phyloP scores from a whole-genome alignment of 2,888 invertebrate genomes.

The Drosophila falleni region DNA sequence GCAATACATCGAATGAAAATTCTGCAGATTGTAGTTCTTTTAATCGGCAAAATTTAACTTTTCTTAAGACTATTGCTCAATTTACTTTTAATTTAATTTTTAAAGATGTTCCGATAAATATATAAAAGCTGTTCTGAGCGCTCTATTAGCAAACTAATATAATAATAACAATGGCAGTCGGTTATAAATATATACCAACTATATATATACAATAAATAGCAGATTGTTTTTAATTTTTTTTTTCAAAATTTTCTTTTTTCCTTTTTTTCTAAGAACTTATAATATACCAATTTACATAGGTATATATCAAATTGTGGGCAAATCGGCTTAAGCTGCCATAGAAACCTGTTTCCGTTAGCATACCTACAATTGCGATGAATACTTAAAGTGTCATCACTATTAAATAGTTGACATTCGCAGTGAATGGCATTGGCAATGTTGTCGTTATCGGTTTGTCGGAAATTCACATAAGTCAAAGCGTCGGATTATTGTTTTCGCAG shows the following conservation, averaged over 20 bases:
- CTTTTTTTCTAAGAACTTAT: no score
- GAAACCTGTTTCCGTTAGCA: background rate
- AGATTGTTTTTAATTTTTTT: no score
- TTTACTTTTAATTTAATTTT: background rate
- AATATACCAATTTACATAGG: no score
- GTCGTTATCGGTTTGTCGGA: slow-evolving; percentile 27
- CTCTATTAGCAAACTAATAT: background rate
- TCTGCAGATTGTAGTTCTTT: no score
- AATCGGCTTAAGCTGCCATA: background rate
- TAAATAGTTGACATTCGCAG: background rate
- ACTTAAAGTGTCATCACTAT: background rate
- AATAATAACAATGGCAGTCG: no score
- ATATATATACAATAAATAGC: no score
- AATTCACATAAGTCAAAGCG: slow-evolving; percentile 2
- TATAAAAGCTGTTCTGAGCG: slow-evolving; percentile 24
- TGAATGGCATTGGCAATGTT: slow-evolving; percentile 25
- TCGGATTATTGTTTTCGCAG: slow-evolving; percentile 10
- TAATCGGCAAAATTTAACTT: no score
- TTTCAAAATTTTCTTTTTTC: no score
- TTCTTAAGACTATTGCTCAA: no score
- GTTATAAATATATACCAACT: no score
- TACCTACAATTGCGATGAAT: background rate
- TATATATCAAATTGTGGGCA: no score
- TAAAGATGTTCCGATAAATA: background rate
- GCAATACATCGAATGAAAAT: background rate